Evolutionary conservation across 2,888 invertebrate genomes (phyloP), one percentile per base, ranked within the genome.

Genomic region (Eucera pruinosa): DNA sequence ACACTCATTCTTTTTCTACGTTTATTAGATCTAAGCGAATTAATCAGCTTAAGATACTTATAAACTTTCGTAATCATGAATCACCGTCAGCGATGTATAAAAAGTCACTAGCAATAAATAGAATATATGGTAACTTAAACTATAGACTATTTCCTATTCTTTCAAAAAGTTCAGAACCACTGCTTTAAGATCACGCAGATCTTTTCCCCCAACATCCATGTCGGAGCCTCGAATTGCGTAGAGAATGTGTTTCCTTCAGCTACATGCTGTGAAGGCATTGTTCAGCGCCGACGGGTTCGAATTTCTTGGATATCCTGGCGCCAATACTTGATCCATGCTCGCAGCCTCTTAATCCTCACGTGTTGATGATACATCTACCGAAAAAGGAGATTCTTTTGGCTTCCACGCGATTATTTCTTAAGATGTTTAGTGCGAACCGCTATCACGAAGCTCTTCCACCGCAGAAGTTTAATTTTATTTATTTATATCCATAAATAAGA

Each of bases 1-100:
- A n/a, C n/a, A n/a, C 9, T 9, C 11, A 36, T 36, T 36, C 2
- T 36, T 36, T 36, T 36, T 9, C 1, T 11, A 6, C 36, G 11
- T 13, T 43, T 7, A 9, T 41, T 30, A 41, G 20, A 25, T 27
- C 13, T 27, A 11, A 33, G 27, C 13, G 18, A 54, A 39, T 25
- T 25, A 15, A 30, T n/a, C 43, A 9, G 20, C 47, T 54, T 27
- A 41, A 45, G 15, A 33, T 55, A 50, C 84, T 82, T 87, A 86
- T 87, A 87, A 86, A 89, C 78, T 87, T 87, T 90, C 89, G 88
- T 90, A n/a, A n/a, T n/a, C n/a, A 89, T 84, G 89, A 87, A 90
- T 74, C 45, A 65, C 48, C 60, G 30, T 58, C 43, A 52, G 23
- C 58, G 76, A 61, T 72, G 79, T 82, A 79, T 79, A 78, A 80